Evolutionary conservation across 2,113 vertebrate species (phyloP), one percentile per base, ranked within the genome.

Genomic region (Condylura cristata): DNA sequence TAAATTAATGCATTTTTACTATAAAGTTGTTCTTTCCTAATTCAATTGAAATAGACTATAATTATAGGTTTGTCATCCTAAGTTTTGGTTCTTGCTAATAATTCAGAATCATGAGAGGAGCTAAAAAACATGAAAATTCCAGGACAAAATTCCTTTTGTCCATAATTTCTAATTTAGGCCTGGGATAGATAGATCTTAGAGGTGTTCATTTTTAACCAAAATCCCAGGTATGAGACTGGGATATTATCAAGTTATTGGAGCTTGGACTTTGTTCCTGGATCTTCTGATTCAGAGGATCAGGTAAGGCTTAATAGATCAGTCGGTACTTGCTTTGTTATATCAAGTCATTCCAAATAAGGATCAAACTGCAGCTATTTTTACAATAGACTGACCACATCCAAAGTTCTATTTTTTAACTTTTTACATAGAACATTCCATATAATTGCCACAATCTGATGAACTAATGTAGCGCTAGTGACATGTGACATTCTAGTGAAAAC

Each of bases 401-500:
- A 8, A 13, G 39, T 83, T 30, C 37, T 9, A 70, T 79, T 90
- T 90, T 41, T 86, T 32, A 93, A 44, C 51, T 56, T 81, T 84
- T 60, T 70, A 18, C 14, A 4, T 46, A 84, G 63, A 75, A 28
- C 18, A 65, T 75, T 83, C 81, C 12, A 66, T 46, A 8, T 71
- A 37, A 39, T 91, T 86, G 63, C 82, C 78, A 41, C 39, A 83
- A 53, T 63, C 37, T 76, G 8, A 86, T 65, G 20, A 63, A 56
- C 2, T 80, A 41, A 41, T 34, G 3, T 68, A 44, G 46, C 76
- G 71, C 76, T 84, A 92, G 37, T 58, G 76, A 44, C 48, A 82
- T 91, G 37, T 58, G 76, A 44, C 48, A 82, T 91, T 79, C 74
- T 70, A 41, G 61, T 94, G 60, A 46, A 88, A 66, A 84, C 20